Evolutionary conservation across 1,140 invertebrate species (phyloP), one percentile per base, ranked within the genome.

Genomic region (Macrosteles quadrilineatus): DNA sequence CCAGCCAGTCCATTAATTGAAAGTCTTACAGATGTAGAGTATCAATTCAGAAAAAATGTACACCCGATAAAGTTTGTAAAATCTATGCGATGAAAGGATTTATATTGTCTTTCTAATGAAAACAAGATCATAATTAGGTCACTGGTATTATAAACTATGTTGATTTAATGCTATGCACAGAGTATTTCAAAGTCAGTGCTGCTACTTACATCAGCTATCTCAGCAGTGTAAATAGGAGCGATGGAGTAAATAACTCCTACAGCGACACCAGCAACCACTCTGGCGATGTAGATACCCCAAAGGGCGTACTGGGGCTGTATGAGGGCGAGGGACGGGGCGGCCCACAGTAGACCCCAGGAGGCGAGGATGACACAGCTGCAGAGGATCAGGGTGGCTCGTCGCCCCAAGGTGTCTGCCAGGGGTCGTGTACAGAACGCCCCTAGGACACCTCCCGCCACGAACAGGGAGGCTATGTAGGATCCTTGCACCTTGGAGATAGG

Each of bases 141-240:
- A n/a, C n/a, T n/a, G n/a, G n/a, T n/a, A n/a, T n/a, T n/a, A n/a
- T n/a, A n/a, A n/a, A n/a, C n/a, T n/a, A n/a, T n/a, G n/a, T n/a
- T n/a, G n/a, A n/a, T n/a, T n/a, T n/a, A n/a, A n/a, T n/a, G n/a
- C n/a, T n/a, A n/a, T n/a, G n/a, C n/a, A n/a, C n/a, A n/a, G n/a
- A n/a, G n/a, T n/a, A n/a, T n/a, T n/a, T n/a, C n/a, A n/a, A n/a
- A n/a, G n/a, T n/a, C n/a, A n/a, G 14, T 36, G 32, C 32, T 36
- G 14, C 4, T 17, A 30, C 62, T 66, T 27, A 70, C 69, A 32
- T 70, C 69, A 21, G 69, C 32, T 29, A 70, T 70, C 63, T 70
- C 69, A 6, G 69, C 69, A 25, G 64, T 55, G 62, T 65, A 70
- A 1, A 70, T 21, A 27, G 69, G 63, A 3, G 43, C 45, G 12